Percentiles rank a stretch among this genome's conserved stretches.
phyloP scores from a whole-genome alignment of 2,797 vertebrate genomes.

The Mus minutoides region DNA sequence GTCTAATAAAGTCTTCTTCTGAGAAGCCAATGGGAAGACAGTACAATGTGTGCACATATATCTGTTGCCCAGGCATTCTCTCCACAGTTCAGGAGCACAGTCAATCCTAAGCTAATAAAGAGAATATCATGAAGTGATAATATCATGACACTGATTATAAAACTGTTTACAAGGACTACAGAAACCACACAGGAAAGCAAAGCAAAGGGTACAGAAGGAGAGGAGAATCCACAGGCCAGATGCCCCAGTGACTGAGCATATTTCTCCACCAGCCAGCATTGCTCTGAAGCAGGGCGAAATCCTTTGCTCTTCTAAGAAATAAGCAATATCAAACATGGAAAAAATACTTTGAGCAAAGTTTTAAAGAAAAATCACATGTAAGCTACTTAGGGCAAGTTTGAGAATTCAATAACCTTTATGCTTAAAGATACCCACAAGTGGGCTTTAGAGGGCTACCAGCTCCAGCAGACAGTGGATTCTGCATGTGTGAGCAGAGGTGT shows the following conservation, averaged over 20 bases:
- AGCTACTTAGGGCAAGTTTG: slow-evolving; percentile 47
- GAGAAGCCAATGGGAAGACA: slow-evolving; percentile 52
- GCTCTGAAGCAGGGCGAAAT: background rate
- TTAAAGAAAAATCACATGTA: slow-evolving; percentile 46
- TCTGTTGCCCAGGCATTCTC: slow-evolving; percentile 44
- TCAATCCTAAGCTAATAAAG: slow-evolving; percentile 27
- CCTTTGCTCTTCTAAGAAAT: slow-evolving; percentile 46
- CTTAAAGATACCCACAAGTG: background rate
- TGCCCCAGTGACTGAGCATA: background rate
- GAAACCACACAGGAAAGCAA: slow-evolving; percentile 41
- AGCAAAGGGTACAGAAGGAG: background rate
- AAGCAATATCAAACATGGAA: slow-evolving; percentile 40
- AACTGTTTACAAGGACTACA: background rate
- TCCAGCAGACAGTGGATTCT: background rate
- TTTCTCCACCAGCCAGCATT: background rate
- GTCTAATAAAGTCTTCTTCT: slow-evolving; percentile 47
- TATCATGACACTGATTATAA: slow-evolving; percentile 16
- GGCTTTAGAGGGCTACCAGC: background rate
- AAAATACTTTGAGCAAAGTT: slow-evolving; percentile 30
- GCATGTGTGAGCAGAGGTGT: background rate
- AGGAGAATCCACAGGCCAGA: background rate
- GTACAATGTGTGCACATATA: background rate
- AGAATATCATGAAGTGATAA: slow-evolving; percentile 20
- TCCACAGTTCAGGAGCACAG: slow-evolving; percentile 61
- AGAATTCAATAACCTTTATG: slow-evolving; percentile 51